Percentiles rank a stretch among this genome's conserved stretches.
These are phyloP conservation scores for Catocala fraxini DNA, from an alignment of 2,888 invertebrate species.

Conservation along the genomic window DNA sequence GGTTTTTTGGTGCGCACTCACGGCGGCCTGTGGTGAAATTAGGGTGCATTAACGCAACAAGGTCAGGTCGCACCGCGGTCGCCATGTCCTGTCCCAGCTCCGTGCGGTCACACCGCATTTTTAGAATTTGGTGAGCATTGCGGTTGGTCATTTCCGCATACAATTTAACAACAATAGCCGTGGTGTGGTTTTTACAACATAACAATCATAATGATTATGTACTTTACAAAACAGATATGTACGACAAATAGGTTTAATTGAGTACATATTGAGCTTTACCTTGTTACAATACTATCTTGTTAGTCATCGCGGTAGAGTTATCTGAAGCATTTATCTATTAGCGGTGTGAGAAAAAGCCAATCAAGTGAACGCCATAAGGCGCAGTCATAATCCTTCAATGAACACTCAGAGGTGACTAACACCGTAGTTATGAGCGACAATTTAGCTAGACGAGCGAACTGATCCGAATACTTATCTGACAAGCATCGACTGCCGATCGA, in stretches of 20 bases:
- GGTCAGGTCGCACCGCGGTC: conserved; percentile 70
- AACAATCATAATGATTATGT: conserved; percentile 29
- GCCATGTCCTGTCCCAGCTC: conserved; percentile 56
- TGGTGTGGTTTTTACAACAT: conserved; percentile 44
- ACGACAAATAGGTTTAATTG: conserved; percentile 28
- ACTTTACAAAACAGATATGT: conserved; percentile 25
- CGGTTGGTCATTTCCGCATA: conserved; percentile 69
- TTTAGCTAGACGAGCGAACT: conserved; percentile 54
- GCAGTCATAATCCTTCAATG: conserved; percentile 69
- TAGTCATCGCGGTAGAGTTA: conserved; percentile 45
- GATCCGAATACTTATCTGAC: conserved; percentile 49
- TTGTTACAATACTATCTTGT: conserved; percentile 45
- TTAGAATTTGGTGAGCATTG: conserved; percentile 68
- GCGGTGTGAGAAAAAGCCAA: conserved; percentile 67
- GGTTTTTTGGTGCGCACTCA: conserved; percentile 77
- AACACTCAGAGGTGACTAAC: conserved; percentile 64
- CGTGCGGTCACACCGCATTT: conserved; percentile 68
- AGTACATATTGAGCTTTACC: conserved; percentile 33
- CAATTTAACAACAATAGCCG: conserved; percentile 50
- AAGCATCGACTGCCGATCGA: conserved; percentile 31
- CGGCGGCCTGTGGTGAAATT: conserved; percentile 75
- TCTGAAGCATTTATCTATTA: conserved; percentile 65
- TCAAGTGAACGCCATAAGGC: conserved; percentile 41
- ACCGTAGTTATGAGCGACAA: conserved; percentile 55
- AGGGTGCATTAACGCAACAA: conserved; percentile 86